Percentiles rank a stretch among this genome's conserved stretches.
These are phyloP conservation scores for Forbesichthys papilliferus DNA, from an alignment of 2,113 vertebrate genomes.

Conservation along the genomic window DNA sequence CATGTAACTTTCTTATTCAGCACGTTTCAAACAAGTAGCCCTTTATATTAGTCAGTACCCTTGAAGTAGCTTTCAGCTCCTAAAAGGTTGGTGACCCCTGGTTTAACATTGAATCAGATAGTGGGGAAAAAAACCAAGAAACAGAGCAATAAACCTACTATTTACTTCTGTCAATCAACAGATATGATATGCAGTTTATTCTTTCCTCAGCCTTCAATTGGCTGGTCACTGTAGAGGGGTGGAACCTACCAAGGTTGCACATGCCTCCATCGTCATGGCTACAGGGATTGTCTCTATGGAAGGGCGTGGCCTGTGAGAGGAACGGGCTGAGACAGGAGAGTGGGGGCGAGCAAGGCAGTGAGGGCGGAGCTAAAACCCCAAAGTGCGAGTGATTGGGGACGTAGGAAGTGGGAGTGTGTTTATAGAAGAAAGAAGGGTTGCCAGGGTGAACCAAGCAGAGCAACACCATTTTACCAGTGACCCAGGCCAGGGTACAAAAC, in stretches of 20 bases:
- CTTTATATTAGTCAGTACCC: no score
- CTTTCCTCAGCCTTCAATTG: slow-evolving; percentile 9
- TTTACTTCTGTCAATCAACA: background rate
- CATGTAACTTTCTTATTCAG: no score
- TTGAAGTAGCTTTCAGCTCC: no score
- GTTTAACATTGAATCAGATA: no score
- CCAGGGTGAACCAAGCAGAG: slow-evolving; percentile 68
- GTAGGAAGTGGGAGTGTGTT: slow-evolving; percentile 19
- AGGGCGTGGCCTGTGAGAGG: slow-evolving; percentile 89
- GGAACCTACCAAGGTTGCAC: slow-evolving; percentile 86
- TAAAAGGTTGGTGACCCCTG: no score
- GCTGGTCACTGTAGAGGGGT: slow-evolving; percentile 44
- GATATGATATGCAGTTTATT: slow-evolving; percentile 3
- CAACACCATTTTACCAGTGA: slow-evolving; percentile 64
- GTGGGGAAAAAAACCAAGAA: no score
- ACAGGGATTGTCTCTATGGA: slow-evolving; percentile 83
- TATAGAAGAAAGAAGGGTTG: slow-evolving; percentile 36
- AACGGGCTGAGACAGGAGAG: slow-evolving; percentile 84
- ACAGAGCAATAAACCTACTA: background rate
- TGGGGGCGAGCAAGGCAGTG: slow-evolving; percentile 87
- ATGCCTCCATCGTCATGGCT: slow-evolving; percentile 84
- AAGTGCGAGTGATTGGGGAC: slow-evolving; percentile 34
- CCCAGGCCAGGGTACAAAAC: no score
- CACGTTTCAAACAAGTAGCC: no score
- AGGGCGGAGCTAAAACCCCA: slow-evolving; percentile 82